These are phyloP conservation scores for Bolborhynchus lineola DNA, from an alignment of 2,113 vertebrate genomes.

Conservation along the genomic window DNA sequence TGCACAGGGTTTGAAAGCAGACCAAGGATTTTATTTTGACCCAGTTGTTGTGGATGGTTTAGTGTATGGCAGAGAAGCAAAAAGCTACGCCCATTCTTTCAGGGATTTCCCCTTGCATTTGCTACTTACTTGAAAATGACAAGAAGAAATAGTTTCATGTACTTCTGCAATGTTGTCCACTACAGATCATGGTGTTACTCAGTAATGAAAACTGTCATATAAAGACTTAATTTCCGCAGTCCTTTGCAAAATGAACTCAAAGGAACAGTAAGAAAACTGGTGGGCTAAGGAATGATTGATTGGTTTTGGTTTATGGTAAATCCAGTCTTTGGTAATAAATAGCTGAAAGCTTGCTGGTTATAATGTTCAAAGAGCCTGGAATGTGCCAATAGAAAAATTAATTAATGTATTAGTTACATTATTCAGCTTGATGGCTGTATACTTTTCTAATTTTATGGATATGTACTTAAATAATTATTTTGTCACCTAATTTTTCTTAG, in stretches of 20 bases:
- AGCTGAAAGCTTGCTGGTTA: not conserved
- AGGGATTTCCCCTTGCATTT: not conserved
- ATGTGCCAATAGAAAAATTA: not conserved
- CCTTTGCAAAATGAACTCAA: not conserved
- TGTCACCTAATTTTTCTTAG: not conserved
- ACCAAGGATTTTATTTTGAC: not conserved
- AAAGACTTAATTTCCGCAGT: not conserved
- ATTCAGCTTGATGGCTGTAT: not conserved
- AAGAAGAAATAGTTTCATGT: not conserved
- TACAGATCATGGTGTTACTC: not conserved
- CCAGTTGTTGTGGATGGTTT: not conserved
- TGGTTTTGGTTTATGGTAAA: not conserved
- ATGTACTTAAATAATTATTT: not conserved
- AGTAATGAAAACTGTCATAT: rapidly evolving
- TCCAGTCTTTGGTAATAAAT: not conserved
- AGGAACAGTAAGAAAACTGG: not conserved
- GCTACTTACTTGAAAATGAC: not conserved
- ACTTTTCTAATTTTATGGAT: not conserved
- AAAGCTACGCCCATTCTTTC: not conserved
- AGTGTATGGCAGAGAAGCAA: not conserved
- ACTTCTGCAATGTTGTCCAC: not conserved
- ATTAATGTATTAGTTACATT: not conserved
- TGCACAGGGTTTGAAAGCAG: not conserved
- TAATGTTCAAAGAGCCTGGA: not conserved
- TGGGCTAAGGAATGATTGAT: not conserved